phyloP scores from a whole-genome alignment of 2,888 invertebrate species.

The Ashinkailepas kermadecensis region DNA sequence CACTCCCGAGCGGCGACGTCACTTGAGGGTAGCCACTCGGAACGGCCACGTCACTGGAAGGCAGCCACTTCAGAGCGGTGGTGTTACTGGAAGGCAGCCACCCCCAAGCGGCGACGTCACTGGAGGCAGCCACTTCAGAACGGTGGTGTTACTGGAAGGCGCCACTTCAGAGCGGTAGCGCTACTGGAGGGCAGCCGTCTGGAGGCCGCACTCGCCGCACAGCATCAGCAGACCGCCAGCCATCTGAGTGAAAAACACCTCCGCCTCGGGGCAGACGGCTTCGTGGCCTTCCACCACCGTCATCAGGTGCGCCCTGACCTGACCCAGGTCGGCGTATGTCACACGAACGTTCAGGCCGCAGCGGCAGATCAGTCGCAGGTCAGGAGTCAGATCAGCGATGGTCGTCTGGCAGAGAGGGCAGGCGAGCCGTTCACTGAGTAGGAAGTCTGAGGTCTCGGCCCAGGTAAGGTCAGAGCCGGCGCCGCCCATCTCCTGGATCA shows the following conservation, averaged over 20 bases:
- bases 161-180: too few relatives aligned
- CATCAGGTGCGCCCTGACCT: not conserved
- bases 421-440: not conserved
- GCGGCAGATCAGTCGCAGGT: not conserved
- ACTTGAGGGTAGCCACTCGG: too few relatives aligned
- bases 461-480: not conserved
- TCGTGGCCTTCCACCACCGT: not conserved
- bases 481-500: not conserved
- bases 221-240: not conserved
- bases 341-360: not conserved
- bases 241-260: not conserved
- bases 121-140: too few relatives aligned
- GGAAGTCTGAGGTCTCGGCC: not conserved
- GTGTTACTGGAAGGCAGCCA: too few relatives aligned
- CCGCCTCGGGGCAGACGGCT: not conserved
- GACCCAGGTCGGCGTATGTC: not conserved
- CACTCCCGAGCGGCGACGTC: too few relatives aligned
- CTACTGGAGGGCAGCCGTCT: not conserved
- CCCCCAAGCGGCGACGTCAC: too few relatives aligned
- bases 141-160: too few relatives aligned
- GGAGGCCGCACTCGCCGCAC: not conserved
- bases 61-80: too few relatives aligned
- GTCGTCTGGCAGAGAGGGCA: not conserved
- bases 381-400: not conserved
- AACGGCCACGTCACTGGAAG: too few relatives aligned